phyloP scores from a whole-genome alignment of 2,888 invertebrate genomes.

The Liodrosophila aerea region DNA sequence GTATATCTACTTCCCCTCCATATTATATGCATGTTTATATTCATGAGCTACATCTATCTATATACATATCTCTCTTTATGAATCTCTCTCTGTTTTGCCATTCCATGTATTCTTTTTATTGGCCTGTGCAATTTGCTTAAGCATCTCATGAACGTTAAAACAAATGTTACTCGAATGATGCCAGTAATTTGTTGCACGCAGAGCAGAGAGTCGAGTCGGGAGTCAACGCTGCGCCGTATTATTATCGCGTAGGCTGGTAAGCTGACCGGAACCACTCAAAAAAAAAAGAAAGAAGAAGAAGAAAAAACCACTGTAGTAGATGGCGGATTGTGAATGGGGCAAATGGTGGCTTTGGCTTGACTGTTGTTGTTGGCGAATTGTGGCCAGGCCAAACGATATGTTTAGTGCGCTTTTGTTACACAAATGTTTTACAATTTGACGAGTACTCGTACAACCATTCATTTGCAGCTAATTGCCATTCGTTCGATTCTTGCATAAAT shows the following conservation, averaged over 20 bases:
- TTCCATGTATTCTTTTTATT: slow-evolving; percentile 4
- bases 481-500: slow-evolving; percentile 48
- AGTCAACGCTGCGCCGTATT: slow-evolving; percentile 36
- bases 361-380: slow-evolving; percentile 3
- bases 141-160: slow-evolving; percentile 40
- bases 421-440: slow-evolving; percentile 65
- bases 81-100: not conserved
- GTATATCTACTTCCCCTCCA: too few relatives aligned
- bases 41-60: not conserved
- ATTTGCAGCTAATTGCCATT: slow-evolving; percentile 64
- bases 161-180: slow-evolving; percentile 42
- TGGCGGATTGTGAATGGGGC: not conserved
- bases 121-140: slow-evolving; percentile 30
- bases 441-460: slow-evolving; percentile 29
- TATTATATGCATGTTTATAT: not conserved
- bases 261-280: slow-evolving; percentile 32
- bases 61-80: not conserved
- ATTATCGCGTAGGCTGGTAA: slow-evolving; percentile 60
- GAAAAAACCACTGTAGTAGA: too few relatives aligned
- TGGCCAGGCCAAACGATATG: slow-evolving; percentile 38
- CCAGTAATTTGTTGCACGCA: slow-evolving; percentile 45
- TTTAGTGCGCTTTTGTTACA: slow-evolving; percentile 67
- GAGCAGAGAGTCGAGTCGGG: not conserved
- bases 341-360: slow-evolving; percentile 5
- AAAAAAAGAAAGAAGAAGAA: too few relatives aligned